Evolutionary conservation across 1,140 invertebrate species (phyloP).

Genomic region (Drosophila truncata): DNA sequence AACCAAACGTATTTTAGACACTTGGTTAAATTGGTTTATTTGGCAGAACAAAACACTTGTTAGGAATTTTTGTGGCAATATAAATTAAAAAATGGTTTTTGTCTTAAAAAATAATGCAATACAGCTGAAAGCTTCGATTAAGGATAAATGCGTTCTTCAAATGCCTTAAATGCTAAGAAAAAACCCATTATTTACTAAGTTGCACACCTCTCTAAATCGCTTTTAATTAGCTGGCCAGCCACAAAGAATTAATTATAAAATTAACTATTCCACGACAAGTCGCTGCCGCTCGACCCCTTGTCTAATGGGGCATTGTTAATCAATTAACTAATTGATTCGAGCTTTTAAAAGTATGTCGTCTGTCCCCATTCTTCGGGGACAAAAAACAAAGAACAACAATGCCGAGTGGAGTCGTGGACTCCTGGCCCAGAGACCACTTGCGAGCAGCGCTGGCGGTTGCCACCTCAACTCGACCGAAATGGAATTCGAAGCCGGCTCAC

Average conservation of each 20-base stretch:
- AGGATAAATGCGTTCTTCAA: too few relatives aligned
- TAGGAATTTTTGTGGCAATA: background rate
- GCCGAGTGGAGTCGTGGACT: conserved; percentile 48
- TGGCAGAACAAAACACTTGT: background rate
- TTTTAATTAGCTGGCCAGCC: conserved; percentile 21
- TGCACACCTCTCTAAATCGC: background rate
- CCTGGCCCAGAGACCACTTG: conserved; percentile 62
- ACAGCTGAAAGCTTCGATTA: background rate
- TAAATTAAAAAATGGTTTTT: background rate
- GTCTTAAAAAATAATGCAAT: background rate
- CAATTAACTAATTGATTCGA: conserved; percentile 81
- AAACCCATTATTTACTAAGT: background rate
- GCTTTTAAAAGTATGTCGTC: conserved; percentile 78
- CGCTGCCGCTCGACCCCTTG: conserved; percentile 11
- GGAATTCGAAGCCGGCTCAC: conserved; percentile 55
- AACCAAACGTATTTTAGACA: background rate
- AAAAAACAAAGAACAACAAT: conserved; percentile 32
- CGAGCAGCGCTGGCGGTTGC: conserved; percentile 60
- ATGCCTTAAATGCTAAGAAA: background rate
- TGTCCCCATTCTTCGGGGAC: conserved; percentile 38
- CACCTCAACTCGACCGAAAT: conserved; percentile 63
- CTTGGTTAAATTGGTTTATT: conserved; percentile 8
- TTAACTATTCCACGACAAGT: conserved; percentile 30
- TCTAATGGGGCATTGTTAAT: conserved; percentile 61
- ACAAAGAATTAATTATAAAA: conserved; percentile 27